Percentiles rank a stretch among this genome's conserved stretches.
Evolutionary conservation across 1,140 invertebrate species (phyloP).

Genomic region (Cherax quadricarinatus): DNA sequence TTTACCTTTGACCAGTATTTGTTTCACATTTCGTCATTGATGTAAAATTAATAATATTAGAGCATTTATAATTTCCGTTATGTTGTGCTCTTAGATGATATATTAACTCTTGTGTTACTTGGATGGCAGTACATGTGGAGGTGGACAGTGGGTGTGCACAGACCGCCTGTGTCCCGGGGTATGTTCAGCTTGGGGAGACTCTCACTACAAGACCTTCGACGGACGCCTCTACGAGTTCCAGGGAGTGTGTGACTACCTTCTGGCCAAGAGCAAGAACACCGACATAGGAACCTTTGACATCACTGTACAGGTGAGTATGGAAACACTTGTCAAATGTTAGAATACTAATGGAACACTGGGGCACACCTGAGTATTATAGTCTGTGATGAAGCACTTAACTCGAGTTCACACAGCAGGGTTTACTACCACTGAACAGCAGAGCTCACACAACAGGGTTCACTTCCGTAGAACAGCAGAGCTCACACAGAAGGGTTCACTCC

Average conservation of each 20-base stretch:
- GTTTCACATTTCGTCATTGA: too few relatives aligned
- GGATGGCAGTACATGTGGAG: conserved; percentile 78
- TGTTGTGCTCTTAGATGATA: background rate
- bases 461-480: too few relatives aligned
- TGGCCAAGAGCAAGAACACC: conserved; percentile 84
- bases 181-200: conserved; percentile 90
- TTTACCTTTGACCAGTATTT: too few relatives aligned
- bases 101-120: background rate
- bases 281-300: conserved; percentile 81
- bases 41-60: background rate
- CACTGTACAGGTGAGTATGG: conserved; percentile 81
- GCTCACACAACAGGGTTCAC: too few relatives aligned
- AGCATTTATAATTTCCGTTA: background rate
- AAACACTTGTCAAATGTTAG: background rate
- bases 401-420: too few relatives aligned
- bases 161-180: conserved; percentile 79
- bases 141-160: conserved; percentile 77
- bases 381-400: too few relatives aligned
- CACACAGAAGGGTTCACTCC: too few relatives aligned
- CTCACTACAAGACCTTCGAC: conserved; percentile 92
- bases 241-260: conserved; percentile 90
- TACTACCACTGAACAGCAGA: too few relatives aligned
- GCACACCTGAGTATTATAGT: background rate
- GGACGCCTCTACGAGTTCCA: conserved; percentile 90
- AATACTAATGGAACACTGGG: background rate